A percentile compares a stretch with the other conserved stretches of the same genome.
phyloP scores from a whole-genome alignment of 2,797 vertebrate species.

The Momotus momota region DNA sequence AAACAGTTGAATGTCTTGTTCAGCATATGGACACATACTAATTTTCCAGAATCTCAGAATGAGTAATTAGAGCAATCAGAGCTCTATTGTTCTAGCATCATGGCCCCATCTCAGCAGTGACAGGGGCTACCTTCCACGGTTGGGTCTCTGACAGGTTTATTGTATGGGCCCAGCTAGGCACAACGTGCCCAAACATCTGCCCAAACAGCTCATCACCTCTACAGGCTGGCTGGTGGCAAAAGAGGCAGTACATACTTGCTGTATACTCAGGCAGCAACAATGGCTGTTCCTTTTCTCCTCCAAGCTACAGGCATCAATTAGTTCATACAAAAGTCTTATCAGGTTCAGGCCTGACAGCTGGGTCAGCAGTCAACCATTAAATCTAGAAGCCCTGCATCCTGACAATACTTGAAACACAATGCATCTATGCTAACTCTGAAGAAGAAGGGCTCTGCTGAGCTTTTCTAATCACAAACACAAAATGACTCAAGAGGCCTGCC shows the following conservation, averaged over 20 bases:
- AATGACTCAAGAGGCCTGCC: not conserved
- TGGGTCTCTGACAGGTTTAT: not conserved
- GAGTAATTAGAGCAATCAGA: not conserved
- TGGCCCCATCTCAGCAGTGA: not conserved
- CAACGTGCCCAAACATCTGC: fast-evolving
- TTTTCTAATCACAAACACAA: not conserved
- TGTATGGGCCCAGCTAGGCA: not conserved
- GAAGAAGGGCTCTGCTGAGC: not conserved
- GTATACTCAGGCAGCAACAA: not conserved
- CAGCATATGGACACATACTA: not conserved
- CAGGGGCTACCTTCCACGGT: fast-evolving
- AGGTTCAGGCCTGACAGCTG: not conserved
- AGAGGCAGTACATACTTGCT: not conserved
- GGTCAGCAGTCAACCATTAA: not conserved
- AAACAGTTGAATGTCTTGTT: not conserved
- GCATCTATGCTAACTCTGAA: not conserved
- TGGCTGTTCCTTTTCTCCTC: not conserved
- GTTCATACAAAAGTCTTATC: not conserved
- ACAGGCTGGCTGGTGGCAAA: not conserved
- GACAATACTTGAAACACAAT: not conserved
- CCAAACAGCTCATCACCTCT: not conserved
- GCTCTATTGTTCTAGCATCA: not conserved
- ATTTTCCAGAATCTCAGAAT: not conserved
- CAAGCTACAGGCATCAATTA: not conserved
- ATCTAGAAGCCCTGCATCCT: not conserved